Conservation (phyloP, 2,888 invertebrate species). For the Leptopilina syphax region DNA sequence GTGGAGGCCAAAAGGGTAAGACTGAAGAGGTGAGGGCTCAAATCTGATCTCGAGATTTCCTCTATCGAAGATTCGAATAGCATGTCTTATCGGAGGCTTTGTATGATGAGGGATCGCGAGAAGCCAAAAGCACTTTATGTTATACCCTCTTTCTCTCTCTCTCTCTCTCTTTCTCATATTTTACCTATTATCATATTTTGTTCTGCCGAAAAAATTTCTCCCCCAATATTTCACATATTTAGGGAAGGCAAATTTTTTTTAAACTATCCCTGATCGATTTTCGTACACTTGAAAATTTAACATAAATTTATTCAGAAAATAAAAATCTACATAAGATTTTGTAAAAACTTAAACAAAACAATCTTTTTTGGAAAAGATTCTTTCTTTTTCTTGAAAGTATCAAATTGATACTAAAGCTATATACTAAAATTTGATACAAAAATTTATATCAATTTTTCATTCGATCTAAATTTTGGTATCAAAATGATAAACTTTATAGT, state of each 20-base stretch:
- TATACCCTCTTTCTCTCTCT: too few relatives aligned
- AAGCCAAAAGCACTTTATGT: conserved; percentile 65
- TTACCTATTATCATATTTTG: conserved; percentile 42
- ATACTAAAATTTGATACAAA: too few relatives aligned
- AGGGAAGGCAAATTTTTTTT: not conserved
- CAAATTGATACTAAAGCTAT: too few relatives aligned
- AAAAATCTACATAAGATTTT: too few relatives aligned
- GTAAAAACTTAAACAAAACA: too few relatives aligned
- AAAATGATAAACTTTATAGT: too few relatives aligned
- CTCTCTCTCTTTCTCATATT: conserved; percentile 60
- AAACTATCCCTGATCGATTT: too few relatives aligned
- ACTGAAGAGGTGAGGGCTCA: conserved; percentile 63
- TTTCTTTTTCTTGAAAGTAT: too few relatives aligned
- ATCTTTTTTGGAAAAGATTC: too few relatives aligned
- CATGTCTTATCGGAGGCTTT: conserved; percentile 75
- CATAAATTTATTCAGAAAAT: too few relatives aligned
- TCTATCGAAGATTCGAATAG: conserved; percentile 76
- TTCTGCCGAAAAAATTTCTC: conserved; percentile 67
- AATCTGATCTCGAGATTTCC: conserved; percentile 71
- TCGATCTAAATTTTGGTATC: too few relatives aligned
- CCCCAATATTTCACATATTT: conserved; percentile 31
- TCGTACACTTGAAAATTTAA: not conserved
- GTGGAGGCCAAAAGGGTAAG: not conserved
- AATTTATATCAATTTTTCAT: too few relatives aligned
- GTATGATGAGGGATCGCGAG: conserved; percentile 74